phyloP scores from a whole-genome alignment of 2,113 vertebrate genomes.

The Microtus pennsylvanicus region DNA sequence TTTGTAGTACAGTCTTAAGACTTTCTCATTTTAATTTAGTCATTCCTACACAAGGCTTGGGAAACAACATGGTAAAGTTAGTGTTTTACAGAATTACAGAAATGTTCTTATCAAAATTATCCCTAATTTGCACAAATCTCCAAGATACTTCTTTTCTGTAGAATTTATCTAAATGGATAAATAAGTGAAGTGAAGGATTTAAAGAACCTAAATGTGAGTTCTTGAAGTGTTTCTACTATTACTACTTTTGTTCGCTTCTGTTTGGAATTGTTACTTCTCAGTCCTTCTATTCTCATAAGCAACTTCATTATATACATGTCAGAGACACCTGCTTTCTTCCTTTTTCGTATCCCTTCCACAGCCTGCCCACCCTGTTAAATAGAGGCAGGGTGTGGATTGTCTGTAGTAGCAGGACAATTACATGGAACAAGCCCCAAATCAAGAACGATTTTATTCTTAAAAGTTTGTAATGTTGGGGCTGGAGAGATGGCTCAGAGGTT shows the following conservation, averaged over 20 bases:
- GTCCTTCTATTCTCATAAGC: background rate
- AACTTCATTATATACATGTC: background rate
- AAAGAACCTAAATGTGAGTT: background rate
- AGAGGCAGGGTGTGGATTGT: background rate
- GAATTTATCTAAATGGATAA: background rate
- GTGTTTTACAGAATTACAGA: conserved; percentile 72
- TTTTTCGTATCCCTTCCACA: background rate
- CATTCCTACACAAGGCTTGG: conserved; percentile 81
- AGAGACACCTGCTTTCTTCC: background rate
- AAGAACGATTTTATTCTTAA: conserved; percentile 9
- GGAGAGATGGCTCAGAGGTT: no score
- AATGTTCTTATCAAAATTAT: conserved; percentile 60
- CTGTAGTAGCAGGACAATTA: background rate
- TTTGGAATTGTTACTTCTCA: conserved; percentile 45
- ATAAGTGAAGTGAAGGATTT: background rate
- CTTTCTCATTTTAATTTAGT: conserved; percentile 73
- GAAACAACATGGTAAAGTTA: conserved; percentile 79
- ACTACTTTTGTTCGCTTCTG: background rate
- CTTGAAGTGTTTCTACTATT: background rate
- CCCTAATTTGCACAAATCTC: conserved; percentile 37
- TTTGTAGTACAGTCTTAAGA: conserved; percentile 57
- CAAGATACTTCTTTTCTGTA: conserved; percentile 20
- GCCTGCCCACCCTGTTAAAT: background rate
- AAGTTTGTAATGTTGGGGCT: background rate
- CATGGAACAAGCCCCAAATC: background rate